A percentile compares a stretch with the other conserved stretches of the same genome.
These are phyloP conservation scores for Takifugu flavidus DNA, from an alignment of 2,113 vertebrate genomes.

Conservation along the genomic window DNA sequence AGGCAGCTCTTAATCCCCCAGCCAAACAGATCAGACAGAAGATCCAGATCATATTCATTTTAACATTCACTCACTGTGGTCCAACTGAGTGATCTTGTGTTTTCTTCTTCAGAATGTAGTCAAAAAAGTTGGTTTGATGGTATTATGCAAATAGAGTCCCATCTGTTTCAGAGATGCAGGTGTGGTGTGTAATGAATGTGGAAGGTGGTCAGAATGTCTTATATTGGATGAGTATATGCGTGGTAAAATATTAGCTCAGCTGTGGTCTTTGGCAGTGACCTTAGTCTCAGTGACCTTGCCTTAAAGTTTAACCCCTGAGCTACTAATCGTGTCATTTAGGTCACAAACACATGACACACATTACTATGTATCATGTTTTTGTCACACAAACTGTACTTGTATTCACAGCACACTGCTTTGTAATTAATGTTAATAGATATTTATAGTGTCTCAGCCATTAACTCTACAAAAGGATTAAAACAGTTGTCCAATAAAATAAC, in stretches of 20 bases:
- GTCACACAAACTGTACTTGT: neutral
- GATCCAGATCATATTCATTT: slow-evolving; percentile 45
- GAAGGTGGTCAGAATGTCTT: slow-evolving; percentile 26
- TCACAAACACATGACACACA: slow-evolving; percentile 21
- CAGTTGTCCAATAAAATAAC: slow-evolving; percentile 40
- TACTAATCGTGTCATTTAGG: slow-evolving; percentile 28
- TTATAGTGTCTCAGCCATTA: neutral
- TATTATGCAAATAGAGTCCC: neutral
- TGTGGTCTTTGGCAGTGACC: slow-evolving; percentile 40
- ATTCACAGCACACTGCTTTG: neutral
- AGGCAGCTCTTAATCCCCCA: slow-evolving; percentile 9
- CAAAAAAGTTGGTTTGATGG: neutral
- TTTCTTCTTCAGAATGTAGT: neutral
- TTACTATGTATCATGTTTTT: neutral
- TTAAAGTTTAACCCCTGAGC: slow-evolving; percentile 32
- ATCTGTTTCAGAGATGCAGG: slow-evolving; percentile 16
- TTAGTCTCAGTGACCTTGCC: slow-evolving; percentile 46
- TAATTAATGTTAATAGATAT: neutral
- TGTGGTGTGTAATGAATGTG: slow-evolving; percentile 1
- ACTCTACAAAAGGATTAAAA: slow-evolving; percentile 4
- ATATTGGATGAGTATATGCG: slow-evolving; percentile 49
- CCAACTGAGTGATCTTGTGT: neutral
- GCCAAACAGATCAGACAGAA: slow-evolving; percentile 54
- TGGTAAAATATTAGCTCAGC: slow-evolving; percentile 64
- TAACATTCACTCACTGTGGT: neutral